Base-by-base conservation (phyloP, 1,140 invertebrate genomes). In the Drosophila kohkoa region DNA sequence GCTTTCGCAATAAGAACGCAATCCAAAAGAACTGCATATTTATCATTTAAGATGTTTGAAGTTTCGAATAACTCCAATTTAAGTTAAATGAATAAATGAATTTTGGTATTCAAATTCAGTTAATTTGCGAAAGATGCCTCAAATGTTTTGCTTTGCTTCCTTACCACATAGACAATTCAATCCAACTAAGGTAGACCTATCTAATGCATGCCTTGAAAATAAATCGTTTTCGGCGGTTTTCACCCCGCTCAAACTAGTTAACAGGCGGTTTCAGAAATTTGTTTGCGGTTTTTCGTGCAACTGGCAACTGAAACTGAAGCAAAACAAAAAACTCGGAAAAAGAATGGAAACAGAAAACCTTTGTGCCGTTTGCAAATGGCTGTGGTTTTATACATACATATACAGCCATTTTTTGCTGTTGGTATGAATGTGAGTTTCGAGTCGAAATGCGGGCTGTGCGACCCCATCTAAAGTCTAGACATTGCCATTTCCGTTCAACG, bases 401-500 rank as follows among this genome's bases (percentile, higher is more conserved):
- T 15, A 13, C 7, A 5, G 32, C 35, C 35, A 8, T 10, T 8
- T 57, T 46, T 66, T 58, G 20, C 20, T 25, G 20, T 25, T 54
- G 13, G 1, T 30, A n/a, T 30, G 5, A 45, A 49, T 54, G n/a
- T 64, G 5, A 70, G 57, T 73, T 63, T 48, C 2, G 32, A 25
- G 10, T 20, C 5, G 15, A 54, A 64, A 28, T 64, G 35, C 62
- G 35, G 49, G 32, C 49, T 38, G 28, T 25, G 35, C 11, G 49
- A 41, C 41, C 65, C 65, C 20, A 52, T 81, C 81, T 76, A 79
- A 63, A 88, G 83, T 88, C 85, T 89, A 88, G 85, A 88, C 85
- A 89, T 88, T 81, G 85, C 85, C 85, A 89, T 89, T 88, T 88
- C 85, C 85, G 85, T 75, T 88, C 78, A 89, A 88, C 85, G 83